Conservation (phyloP, 2,113 vertebrate genomes). For the Beaufortia kweichowensis region DNA sequence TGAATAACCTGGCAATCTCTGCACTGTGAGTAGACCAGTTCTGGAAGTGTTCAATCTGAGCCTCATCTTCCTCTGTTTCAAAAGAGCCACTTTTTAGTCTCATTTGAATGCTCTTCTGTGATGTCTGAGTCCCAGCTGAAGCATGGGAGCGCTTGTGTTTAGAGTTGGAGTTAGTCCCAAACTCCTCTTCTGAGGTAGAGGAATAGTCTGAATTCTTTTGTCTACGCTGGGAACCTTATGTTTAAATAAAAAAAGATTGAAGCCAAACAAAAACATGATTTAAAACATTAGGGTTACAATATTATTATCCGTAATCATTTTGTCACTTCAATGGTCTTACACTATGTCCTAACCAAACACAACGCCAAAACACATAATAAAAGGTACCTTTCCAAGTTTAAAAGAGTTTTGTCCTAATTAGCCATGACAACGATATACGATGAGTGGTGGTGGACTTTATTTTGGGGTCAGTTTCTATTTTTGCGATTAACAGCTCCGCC, state of each 20-base stretch:
- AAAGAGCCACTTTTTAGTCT: slow-evolving; percentile 74
- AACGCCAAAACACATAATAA: too few species aligned
- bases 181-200: slow-evolving; percentile 94
- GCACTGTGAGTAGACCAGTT: slow-evolving; percentile 90
- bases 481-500: too few species aligned
- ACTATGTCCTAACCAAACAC: too few species aligned
- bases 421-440: too few species aligned
- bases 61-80: slow-evolving; percentile 80
- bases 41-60: slow-evolving; percentile 86
- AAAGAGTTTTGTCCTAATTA: too few species aligned
- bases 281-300: too few species aligned
- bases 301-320: too few species aligned
- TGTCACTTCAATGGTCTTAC: too few species aligned
- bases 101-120: slow-evolving; percentile 59
- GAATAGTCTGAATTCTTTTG: slow-evolving; percentile 89
- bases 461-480: too few species aligned
- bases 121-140: slow-evolving; percentile 77
- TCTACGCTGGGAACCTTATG: slow-evolving; percentile 77
- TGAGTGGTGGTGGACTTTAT: too few species aligned
- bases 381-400: too few species aligned
- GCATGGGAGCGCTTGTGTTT: slow-evolving; percentile 82
- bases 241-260: slow-evolving; percentile 46
- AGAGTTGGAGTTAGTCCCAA: slow-evolving; percentile 75
- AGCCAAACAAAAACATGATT: not conserved
- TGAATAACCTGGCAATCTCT: slow-evolving; percentile 83